Evolutionary conservation across 2,888 invertebrate genomes (phyloP), one percentile per base, ranked within the genome.

Genomic region (Dicyrtoma fusca): DNA sequence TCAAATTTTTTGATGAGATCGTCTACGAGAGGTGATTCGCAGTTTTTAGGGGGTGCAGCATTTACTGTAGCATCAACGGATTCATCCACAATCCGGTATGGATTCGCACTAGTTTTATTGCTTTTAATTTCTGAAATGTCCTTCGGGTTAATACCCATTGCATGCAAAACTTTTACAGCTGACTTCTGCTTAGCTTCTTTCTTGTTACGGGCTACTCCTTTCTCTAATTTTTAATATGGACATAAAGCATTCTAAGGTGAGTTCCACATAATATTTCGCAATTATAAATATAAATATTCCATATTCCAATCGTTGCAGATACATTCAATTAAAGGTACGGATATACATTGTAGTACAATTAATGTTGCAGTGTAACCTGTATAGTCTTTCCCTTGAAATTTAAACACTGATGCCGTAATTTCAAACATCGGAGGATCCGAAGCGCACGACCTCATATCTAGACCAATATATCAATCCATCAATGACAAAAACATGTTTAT

Each of bases 151-250:
- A 76, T 74, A 49, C 53, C 71, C 66, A 76, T 70, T 0, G 34
- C 14, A 11, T 53, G 34, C 11, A 76, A 51, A 66, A 75, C 69
- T 25, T 66, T 51, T 11, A 59, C 3, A 1, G 76, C 74, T n/a
- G 76, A 73, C 23, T 63, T 55, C 51, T 76, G 76, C 26, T 76
- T 73, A 14, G 73, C 75, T 17, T 55, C 68, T 53, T 76, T 76
- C 34, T 76, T 76, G 4, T 69, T 76, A 17, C 64, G 62, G 23
- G 74, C 74, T 21, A 2, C 13, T 0, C 51, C 73, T 13, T 64
- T 51, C 8, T 61, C 74, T 73, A 25, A 25, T 17, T 10, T 10
- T 10, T 44, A 44, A 44, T 44, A 44, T 10, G 8, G 13, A 44
- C 13, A 44, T 44, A 11, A n/a, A n/a, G n/a, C n/a, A n/a, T n/a